Conservation (phyloP, 2,797 vertebrate species). For the Anguilla megastoma region DNA sequence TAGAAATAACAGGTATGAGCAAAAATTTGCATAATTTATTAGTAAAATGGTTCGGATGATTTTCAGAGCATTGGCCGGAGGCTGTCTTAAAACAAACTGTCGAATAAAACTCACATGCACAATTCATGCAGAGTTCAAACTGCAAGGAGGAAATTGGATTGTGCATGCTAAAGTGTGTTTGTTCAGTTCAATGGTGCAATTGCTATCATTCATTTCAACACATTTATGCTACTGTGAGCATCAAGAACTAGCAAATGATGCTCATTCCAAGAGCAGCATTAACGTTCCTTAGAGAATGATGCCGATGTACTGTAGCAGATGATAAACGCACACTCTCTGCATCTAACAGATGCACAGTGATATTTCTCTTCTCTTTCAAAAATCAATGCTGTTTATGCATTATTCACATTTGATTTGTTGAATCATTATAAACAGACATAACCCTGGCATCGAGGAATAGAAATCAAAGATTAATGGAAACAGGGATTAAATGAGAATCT, state of each 20-base stretch:
- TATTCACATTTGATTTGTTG: conserved; percentile 57
- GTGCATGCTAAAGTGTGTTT: background rate
- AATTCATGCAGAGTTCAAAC: background rate
- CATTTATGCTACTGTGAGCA: background rate
- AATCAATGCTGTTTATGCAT: conserved; percentile 46
- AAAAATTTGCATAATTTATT: background rate
- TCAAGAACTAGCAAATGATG: conserved; percentile 3
- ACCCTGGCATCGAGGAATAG: conserved; percentile 33
- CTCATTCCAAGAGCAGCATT: conserved; percentile 3
- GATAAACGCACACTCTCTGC: conserved; percentile 7
- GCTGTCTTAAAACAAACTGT: background rate
- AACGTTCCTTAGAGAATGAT: background rate
- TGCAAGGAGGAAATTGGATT: background rate
- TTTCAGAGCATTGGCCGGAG: background rate
- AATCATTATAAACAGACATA: conserved; percentile 47
- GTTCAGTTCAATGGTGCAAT: background rate
- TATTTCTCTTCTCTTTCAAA: conserved; percentile 34
- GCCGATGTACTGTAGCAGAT: conserved; percentile 23
- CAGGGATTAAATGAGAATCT: conserved; percentile 37
- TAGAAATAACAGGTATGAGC: background rate
- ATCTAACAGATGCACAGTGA: conserved; percentile 9
- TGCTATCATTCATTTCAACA: conserved; percentile 5
- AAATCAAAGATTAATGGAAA: conserved; percentile 51
- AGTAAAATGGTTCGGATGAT: background rate
- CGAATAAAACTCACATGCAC: background rate